Evolutionary conservation across 2,113 vertebrate species (phyloP), one percentile per base, ranked within the genome.

Genomic region (Ceyx melanurus): DNA sequence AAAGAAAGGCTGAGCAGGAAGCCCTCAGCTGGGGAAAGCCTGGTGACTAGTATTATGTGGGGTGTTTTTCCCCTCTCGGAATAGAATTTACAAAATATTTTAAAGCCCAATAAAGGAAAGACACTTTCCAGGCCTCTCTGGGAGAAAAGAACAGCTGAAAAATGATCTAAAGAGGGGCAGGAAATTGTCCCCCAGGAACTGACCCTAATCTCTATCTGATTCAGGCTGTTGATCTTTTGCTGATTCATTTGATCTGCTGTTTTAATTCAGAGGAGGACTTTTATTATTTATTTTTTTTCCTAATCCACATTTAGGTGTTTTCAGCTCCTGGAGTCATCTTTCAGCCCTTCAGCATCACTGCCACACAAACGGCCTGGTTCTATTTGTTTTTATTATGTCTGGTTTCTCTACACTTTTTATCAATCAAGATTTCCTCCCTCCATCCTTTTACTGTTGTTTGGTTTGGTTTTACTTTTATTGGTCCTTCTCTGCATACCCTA

Each of bases 91-190:
- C 48, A 66, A 83, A 93, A 64, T 89, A 85, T 83, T 94, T 93
- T 90, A 90, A 92, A 91, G 72, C 62, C 72, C 60, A 71, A 8
- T 93, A 94, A 96, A 95, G 53, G 25, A 76, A 81, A 93, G 35
- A 92, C 28, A 28, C 50, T 92, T 95, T 89, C 67, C 95, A 95
- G 88, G 87, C 83, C 75, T 94, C 60, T 88, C 16, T 35, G 57
- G 75, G 40, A 79, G 78, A 87, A 94, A 94, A 82, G 82, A 93
- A 85, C 58, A 84, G 35, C 58, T 88, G 76, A 95, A 93, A 82
- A 93, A 83, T 72, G 5, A 90, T 87, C 71, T 92, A 54, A 82
- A 95, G 84, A 91, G 26, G 46, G 79, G 37, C 75, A 95, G 61
- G 65, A 93, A 90, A 65, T 92, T 89, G 72, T 89, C 74, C 85